phyloP scores from a whole-genome alignment of 1,140 invertebrate species.

The Trigoniulus corallinus region DNA sequence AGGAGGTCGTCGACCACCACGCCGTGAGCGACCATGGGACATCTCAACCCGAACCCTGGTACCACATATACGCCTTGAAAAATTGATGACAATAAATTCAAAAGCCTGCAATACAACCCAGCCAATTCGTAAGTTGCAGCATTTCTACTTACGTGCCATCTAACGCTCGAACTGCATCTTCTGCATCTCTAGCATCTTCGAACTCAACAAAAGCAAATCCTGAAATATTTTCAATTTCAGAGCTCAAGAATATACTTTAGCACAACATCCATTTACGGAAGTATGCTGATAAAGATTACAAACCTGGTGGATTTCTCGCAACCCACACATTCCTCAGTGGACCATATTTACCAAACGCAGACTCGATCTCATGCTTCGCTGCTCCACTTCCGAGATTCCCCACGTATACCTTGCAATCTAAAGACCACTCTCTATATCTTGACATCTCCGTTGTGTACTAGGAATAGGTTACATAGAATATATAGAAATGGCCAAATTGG shows the following conservation, averaged over 20 bases:
- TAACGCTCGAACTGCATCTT: conserved; percentile 85
- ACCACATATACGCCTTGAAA: conserved; percentile 6
- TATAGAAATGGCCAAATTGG: no score
- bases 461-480: no score
- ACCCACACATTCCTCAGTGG: conserved; percentile 94
- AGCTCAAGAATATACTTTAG: not conserved
- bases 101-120: not conserved
- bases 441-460: no score
- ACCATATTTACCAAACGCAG: conserved; percentile 85
- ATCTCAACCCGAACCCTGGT: conserved; percentile 9
- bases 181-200: conserved; percentile 59
- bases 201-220: conserved; percentile 74
- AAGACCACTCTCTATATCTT: conserved; percentile 74
- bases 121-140: not conserved
- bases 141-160: conserved; percentile 69
- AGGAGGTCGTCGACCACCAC: conserved; percentile 3
- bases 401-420: conserved; percentile 97
- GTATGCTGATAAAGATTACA: not conserved
- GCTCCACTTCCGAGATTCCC: conserved; percentile 85
- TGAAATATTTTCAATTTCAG: not conserved
- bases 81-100: not conserved
- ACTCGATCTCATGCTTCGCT: conserved; percentile 80
- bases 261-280: not conserved
- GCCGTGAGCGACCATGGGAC: conserved; percentile 7
- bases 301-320: conserved; percentile 76